phyloP scores from a whole-genome alignment of 1,140 invertebrate genomes.

The Metopolophium dirhodum region DNA sequence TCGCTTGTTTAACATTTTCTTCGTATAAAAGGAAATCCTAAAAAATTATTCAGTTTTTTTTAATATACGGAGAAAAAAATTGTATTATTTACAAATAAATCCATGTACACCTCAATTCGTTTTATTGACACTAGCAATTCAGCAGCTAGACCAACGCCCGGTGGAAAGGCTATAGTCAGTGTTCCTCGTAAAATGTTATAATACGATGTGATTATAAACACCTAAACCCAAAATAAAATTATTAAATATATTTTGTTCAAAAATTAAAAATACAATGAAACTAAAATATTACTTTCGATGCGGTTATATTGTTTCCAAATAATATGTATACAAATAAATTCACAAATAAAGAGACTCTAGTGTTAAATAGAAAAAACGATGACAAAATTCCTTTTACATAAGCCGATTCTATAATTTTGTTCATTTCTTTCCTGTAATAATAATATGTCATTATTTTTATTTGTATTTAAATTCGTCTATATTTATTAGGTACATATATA shows the following conservation, averaged over 20 bases:
- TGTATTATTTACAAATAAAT: background rate
- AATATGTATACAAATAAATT: slow-evolving; percentile 78
- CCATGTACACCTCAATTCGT: slow-evolving; percentile 65
- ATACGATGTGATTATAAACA: slow-evolving; percentile 77
- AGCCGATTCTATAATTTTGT: background rate
- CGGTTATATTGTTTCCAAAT: slow-evolving; percentile 71
- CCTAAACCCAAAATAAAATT: slow-evolving; percentile 61
- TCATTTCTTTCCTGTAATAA: background rate
- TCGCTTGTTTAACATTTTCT: background rate
- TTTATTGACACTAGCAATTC: slow-evolving; percentile 73
- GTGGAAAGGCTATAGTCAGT: slow-evolving; percentile 76
- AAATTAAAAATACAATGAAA: background rate
- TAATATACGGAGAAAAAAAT: background rate
- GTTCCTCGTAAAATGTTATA: slow-evolving; percentile 76
- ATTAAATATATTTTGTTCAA: background rate
- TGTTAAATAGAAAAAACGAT: slow-evolving; percentile 70
- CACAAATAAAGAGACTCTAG: slow-evolving; percentile 79
- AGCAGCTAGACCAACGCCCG: slow-evolving; percentile 68
- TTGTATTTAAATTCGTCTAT: too few relatives aligned
- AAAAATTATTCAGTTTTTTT: background rate
- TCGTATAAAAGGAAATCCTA: slow-evolving; percentile 21
- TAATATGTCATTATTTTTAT: too few relatives aligned
- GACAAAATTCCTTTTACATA: slow-evolving; percentile 62
- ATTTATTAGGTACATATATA: background rate
- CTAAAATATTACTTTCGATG: slow-evolving; percentile 71